These are phyloP conservation scores for Ferrisia virgata DNA, from an alignment of 2,888 invertebrate species.

Conservation along the genomic window DNA sequence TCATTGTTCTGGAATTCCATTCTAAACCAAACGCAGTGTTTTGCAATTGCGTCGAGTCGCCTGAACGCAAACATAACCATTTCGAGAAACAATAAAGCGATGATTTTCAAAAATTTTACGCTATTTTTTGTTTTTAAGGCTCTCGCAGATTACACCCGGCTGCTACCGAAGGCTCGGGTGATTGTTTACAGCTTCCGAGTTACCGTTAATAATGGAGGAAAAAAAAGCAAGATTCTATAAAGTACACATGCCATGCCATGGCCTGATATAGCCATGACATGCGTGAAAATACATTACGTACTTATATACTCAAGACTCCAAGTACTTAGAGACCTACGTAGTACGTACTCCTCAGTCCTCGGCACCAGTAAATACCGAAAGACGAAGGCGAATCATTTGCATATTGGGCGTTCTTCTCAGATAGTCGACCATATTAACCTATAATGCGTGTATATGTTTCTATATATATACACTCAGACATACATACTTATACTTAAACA, in stretches of 20 bases:
- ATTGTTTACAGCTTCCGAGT: slow-evolving; percentile 11
- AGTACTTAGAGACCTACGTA: not conserved
- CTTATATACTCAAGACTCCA: too few relatives aligned
- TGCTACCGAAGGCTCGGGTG: not conserved
- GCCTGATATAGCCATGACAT: not conserved
- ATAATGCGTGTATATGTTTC: not conserved
- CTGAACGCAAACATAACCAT: not conserved
- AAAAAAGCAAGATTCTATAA: too few relatives aligned
- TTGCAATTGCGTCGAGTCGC: not conserved
- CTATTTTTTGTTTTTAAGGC: not conserved
- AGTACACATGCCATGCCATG: too few relatives aligned
- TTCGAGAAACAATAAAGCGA: not conserved
- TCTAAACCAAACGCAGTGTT: not conserved
- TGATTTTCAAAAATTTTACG: not conserved
- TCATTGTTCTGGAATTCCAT: slow-evolving; percentile 19
- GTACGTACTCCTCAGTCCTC: not conserved
- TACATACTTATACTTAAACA: too few relatives aligned
- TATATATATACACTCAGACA: not conserved
- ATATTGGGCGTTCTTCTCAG: not conserved
- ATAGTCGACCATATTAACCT: not conserved
- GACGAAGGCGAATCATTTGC: slow-evolving; percentile 29
- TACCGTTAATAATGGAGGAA: not conserved
- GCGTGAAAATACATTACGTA: not conserved
- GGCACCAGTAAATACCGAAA: not conserved
- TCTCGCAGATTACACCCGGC: not conserved